Evolutionary conservation across 2,797 vertebrate species (phyloP), one percentile per base, ranked within the genome.

Genomic region (Cyprinodon diabolis): DNA sequence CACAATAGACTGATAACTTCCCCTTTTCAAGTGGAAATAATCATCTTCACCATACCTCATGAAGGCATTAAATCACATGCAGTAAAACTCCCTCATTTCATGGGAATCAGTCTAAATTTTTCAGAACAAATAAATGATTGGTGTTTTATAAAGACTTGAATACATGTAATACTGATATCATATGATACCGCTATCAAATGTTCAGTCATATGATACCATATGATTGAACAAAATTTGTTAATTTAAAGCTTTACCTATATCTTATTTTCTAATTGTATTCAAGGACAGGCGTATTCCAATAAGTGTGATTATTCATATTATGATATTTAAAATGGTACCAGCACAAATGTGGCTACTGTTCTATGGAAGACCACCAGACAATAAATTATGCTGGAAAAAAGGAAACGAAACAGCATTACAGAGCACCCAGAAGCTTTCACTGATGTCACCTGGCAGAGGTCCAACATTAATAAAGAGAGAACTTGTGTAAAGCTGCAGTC

Each of bases 381-480:
- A 77, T 74, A 81, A 66, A 78, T 78, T 70, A 89, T 49, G 77
- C 66, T 69, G 73, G 57, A 30, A 76, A 57, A 68, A 78, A 72
- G 65, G 37, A 77, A 87, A 89, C 83, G 83, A 80, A 74, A 43
- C 67, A 82, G 70, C 72, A 65, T 80, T 78, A 76, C 79, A 85
- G 81, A 88, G 71, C 52, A 55, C 67, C 80, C 81, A 77, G 78
- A 67, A 74, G 80, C 83, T 84, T 77, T 77, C 74, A 68, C 75
- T 92, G 91, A 91, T 89, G 91, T 93, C 91, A 92, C 86, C 80
- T 92, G 92, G 92, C 83, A 75, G 57, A 75, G 17, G 66, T 84
- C 91, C 91, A 93, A 90, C 78, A 70, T 84, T 80, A 91, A 90
- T 91, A 91, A 86, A 91, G 85, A 76, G 60, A 87, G 82, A 90